Evolutionary conservation across 2,113 vertebrate genomes (phyloP).

Genomic region (Chamaea fasciata): DNA sequence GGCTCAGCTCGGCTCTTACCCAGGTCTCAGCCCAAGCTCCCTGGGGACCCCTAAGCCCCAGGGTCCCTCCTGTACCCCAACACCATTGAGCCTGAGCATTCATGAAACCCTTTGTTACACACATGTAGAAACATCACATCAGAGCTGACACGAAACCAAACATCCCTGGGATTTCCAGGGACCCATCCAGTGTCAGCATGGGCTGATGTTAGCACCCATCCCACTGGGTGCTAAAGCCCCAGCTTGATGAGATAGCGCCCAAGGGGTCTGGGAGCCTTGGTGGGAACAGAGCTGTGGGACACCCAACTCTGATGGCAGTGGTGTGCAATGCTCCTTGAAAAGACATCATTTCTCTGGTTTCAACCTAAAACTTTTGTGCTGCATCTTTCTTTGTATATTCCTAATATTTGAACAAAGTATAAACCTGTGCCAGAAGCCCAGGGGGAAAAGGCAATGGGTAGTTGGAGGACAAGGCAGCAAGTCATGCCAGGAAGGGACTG

Average conservation of each 20-base stretch:
- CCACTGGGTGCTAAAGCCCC: background rate
- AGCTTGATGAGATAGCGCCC: fast-evolving
- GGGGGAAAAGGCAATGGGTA: background rate
- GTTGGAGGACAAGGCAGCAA: background rate
- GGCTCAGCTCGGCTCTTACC: background rate
- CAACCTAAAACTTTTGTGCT: background rate
- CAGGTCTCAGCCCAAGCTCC: background rate
- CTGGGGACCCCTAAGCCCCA: background rate
- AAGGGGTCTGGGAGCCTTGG: background rate
- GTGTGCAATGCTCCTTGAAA: background rate
- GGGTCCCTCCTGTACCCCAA: background rate
- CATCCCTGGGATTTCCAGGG: too few species aligned
- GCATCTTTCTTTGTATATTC: background rate
- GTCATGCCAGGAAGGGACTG: fast-evolving
- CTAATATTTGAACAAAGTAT: background rate
- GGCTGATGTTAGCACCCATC: background rate
- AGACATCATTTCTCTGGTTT: background rate
- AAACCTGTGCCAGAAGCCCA: background rate
- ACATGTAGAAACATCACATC: fast-evolving
- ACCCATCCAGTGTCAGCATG: background rate
- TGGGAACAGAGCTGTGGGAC: background rate
- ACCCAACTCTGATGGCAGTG: background rate
- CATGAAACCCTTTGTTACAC: background rate
- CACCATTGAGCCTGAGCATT: background rate
- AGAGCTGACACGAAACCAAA: background rate